Evolutionary conservation across 1,140 invertebrate species (phyloP).

Genomic region (Drosophila malerkotliana): DNA sequence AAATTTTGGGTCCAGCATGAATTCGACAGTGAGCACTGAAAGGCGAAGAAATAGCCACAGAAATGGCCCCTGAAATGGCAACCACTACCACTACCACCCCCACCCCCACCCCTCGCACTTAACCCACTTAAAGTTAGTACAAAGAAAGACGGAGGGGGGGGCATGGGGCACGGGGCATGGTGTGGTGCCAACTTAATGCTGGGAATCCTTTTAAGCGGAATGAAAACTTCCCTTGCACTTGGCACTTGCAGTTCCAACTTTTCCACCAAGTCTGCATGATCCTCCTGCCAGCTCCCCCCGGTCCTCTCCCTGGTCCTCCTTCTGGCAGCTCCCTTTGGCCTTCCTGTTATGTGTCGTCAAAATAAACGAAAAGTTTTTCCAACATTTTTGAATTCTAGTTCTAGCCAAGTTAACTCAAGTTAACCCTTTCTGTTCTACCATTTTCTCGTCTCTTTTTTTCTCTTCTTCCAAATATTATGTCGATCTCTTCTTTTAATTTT

Average conservation of each 20-base stretch:
- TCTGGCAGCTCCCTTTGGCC: too few species aligned
- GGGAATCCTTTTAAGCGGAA: constrained; percentile 58
- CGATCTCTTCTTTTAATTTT: background rate
- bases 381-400: constrained; percentile 8
- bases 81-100: background rate
- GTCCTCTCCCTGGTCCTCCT: background rate
- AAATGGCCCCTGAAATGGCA: background rate
- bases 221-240: constrained; percentile 42
- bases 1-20: constrained; percentile 69
- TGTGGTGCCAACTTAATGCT: constrained; percentile 45
- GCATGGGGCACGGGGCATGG: background rate
- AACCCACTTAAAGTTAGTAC: constrained; percentile 1
- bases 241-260: constrained; percentile 28
- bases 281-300: too few species aligned
- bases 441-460: background rate
- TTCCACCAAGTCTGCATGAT: constrained; percentile 16
- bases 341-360: constrained; percentile 27
- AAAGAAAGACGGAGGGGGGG: background rate
- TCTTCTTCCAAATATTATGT: background rate
- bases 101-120: background rate
- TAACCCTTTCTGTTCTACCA: background rate
- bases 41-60: constrained; percentile 20
- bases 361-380: constrained; percentile 37
- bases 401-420: background rate
- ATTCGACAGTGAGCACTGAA: constrained; percentile 58